phyloP scores from a whole-genome alignment of 2,888 invertebrate genomes.

The Nemurella pictetii region DNA sequence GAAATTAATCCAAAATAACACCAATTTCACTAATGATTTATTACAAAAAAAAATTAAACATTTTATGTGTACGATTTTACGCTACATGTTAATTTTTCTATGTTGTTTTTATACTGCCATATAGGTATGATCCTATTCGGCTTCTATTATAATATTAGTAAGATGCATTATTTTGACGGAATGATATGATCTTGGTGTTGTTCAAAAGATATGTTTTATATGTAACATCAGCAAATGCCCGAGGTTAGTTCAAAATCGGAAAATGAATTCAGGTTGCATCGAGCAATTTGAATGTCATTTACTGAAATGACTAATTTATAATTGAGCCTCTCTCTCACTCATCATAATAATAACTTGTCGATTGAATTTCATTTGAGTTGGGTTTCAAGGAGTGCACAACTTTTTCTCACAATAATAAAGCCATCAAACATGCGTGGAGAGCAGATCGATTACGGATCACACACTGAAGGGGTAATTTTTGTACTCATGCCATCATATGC shows the following conservation, averaged over 20 bases:
- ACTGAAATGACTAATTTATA: background rate
- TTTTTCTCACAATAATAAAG: background rate
- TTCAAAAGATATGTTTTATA: too few species aligned
- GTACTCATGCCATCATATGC: background rate
- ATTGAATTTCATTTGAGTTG: background rate
- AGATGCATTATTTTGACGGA: background rate
- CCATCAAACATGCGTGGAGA: background rate
- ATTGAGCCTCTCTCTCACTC: background rate
- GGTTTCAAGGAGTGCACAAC: background rate
- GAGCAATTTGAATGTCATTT: background rate
- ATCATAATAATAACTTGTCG: background rate
- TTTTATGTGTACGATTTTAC: background rate
- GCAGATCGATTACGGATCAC: background rate
- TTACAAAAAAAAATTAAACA: constrained; percentile 6
- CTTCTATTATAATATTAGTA: background rate
- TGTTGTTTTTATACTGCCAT: background rate
- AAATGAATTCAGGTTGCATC: background rate
- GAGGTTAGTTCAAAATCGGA: background rate
- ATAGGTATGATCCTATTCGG: background rate
- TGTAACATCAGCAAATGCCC: background rate
- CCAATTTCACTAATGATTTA: constrained; percentile 38
- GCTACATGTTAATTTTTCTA: background rate
- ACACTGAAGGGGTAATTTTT: background rate
- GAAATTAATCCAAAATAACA: constrained; percentile 55
- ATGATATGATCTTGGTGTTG: background rate